Evolutionary conservation across 2,797 vertebrate species (phyloP).

Genomic region (Prionace glauca): DNA sequence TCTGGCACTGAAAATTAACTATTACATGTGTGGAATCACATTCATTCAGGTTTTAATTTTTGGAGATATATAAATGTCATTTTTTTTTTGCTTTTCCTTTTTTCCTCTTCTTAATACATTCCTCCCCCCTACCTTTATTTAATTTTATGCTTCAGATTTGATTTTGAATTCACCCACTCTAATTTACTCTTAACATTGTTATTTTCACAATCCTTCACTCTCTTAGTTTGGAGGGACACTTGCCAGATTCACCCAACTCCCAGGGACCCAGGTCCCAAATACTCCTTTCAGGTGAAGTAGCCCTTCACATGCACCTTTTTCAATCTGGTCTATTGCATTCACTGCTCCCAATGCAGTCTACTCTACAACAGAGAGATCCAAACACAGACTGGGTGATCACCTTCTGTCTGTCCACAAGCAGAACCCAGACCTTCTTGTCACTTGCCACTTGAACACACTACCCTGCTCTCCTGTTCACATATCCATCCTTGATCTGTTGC

Average conservation of each 20-base stretch:
- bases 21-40: neutral
- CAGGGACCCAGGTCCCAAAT: neutral
- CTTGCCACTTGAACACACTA: too few species aligned
- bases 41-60: neutral
- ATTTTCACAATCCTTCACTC: neutral
- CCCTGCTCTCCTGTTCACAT: too few species aligned
- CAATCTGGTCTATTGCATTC: too few species aligned
- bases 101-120: neutral
- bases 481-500: too few species aligned
- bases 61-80: neutral
- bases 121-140: neutral
- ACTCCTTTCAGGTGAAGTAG: too few species aligned
- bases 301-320: too few species aligned
- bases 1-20: neutral
- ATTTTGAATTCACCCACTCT: neutral
- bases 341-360: too few species aligned
- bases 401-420: too few species aligned
- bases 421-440: too few species aligned
- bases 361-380: too few species aligned
- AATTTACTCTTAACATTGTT: neutral
- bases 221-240: neutral
- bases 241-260: neutral
- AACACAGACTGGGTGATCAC: too few species aligned
- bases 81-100: neutral
- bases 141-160: too few species aligned